A percentile compares a stretch with the other conserved stretches of the same genome.
Conservation (phyloP, 1,140 invertebrate genomes). For the Oppia nitens region DNA sequence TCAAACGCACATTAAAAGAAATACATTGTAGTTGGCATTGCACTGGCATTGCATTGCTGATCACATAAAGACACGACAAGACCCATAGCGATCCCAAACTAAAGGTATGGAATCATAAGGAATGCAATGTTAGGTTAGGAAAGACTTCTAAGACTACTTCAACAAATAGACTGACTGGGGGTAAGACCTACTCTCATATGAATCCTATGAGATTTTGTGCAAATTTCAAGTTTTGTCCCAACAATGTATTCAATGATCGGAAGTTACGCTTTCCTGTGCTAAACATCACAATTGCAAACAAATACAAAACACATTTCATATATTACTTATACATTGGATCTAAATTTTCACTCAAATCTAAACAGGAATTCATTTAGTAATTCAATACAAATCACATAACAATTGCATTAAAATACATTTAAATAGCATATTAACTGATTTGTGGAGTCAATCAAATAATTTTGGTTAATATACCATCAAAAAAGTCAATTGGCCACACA, state of each 20-base stretch:
- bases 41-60: no score
- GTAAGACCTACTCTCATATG: not conserved
- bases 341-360: not conserved
- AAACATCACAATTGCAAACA: not conserved
- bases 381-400: not conserved
- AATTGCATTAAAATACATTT: no score
- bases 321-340: not conserved
- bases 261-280: not conserved
- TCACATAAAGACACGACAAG: no score
- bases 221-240: not conserved
- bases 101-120: not conserved
- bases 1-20: not conserved
- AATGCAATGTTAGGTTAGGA: not conserved
- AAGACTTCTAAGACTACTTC: not conserved
- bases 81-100: not conserved
- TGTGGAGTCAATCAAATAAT: not conserved
- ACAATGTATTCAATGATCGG: not conserved
- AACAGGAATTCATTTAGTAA: not conserved
- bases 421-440: no score
- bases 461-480: not conserved
- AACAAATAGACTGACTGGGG: not conserved
- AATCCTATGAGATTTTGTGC: no score
- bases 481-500: not conserved
- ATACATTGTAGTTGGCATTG: no score
- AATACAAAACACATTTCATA: not conserved